Evolutionary conservation across 2,113 vertebrate genomes (phyloP).

Genomic region (Sarotherodon lohbergeri): DNA sequence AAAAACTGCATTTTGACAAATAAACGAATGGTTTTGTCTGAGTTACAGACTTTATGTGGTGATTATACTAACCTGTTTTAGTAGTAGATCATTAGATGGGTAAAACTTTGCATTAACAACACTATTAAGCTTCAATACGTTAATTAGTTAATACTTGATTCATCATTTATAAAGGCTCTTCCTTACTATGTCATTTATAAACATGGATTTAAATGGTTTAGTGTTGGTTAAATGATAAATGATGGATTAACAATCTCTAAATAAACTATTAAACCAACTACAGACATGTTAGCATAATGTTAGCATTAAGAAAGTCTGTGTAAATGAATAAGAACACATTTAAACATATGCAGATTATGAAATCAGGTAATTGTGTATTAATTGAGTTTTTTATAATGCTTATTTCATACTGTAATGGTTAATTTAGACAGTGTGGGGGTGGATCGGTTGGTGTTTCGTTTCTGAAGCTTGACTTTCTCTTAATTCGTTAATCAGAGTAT

Average conservation of each 20-base stretch:
- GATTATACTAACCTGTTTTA: background rate
- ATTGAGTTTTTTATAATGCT: too few relatives aligned
- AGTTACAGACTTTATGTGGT: background rate
- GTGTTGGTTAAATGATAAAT: background rate
- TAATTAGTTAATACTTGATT: background rate
- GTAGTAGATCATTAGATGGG: fast-evolving
- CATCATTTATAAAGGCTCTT: background rate
- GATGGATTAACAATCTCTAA: background rate
- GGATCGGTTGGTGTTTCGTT: background rate
- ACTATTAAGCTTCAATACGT: background rate
- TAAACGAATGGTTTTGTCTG: background rate
- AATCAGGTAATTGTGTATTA: background rate
- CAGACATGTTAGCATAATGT: background rate
- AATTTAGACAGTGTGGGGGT: fast-evolving
- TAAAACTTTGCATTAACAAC: background rate
- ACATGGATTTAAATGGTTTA: background rate
- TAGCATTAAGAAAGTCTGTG: background rate
- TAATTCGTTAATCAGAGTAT: background rate
- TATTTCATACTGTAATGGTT: too few relatives aligned
- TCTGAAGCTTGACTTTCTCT: fast-evolving
- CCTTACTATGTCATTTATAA: background rate
- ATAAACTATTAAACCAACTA: background rate
- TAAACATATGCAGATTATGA: background rate
- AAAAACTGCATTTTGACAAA: background rate
- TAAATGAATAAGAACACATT: background rate